Conservation (phyloP, 2,797 vertebrate species). For the Valencia hispanica region DNA sequence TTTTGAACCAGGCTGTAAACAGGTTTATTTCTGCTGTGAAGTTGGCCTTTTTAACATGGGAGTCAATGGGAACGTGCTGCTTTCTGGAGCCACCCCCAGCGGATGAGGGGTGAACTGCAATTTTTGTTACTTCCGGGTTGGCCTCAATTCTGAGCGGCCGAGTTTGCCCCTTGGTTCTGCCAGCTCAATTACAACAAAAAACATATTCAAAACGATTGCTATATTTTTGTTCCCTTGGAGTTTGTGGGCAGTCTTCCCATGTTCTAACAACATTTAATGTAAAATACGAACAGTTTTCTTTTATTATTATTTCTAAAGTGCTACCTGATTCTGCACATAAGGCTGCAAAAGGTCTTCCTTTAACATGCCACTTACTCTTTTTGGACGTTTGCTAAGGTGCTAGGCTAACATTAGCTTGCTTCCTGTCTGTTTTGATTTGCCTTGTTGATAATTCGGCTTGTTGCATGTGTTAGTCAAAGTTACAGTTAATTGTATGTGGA, state of each 20-base stretch:
- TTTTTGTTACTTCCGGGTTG: too few species aligned
- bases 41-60: too few species aligned
- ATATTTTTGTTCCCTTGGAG: not conserved
- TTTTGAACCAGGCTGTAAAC: too few species aligned
- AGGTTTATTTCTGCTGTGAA: too few species aligned
- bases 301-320: too few species aligned
- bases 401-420: not conserved
- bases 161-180: too few species aligned
- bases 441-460: not conserved
- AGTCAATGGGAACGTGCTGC: too few species aligned
- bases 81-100: too few species aligned
- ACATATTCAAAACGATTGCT: not conserved
- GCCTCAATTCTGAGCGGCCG: too few species aligned
- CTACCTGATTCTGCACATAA: not conserved
- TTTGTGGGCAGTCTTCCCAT: not conserved
- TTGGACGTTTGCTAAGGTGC: not conserved
- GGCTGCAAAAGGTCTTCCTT: not conserved
- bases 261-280: too few species aligned
- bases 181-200: not conserved
- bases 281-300: not conserved
- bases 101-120: too few species aligned
- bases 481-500: not conserved
- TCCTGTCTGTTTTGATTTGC: not conserved
- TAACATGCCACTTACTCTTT: not conserved
- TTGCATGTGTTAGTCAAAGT: not conserved